Evolutionary conservation across 2,888 invertebrate species (phyloP).

Genomic region (Noctua comes): DNA sequence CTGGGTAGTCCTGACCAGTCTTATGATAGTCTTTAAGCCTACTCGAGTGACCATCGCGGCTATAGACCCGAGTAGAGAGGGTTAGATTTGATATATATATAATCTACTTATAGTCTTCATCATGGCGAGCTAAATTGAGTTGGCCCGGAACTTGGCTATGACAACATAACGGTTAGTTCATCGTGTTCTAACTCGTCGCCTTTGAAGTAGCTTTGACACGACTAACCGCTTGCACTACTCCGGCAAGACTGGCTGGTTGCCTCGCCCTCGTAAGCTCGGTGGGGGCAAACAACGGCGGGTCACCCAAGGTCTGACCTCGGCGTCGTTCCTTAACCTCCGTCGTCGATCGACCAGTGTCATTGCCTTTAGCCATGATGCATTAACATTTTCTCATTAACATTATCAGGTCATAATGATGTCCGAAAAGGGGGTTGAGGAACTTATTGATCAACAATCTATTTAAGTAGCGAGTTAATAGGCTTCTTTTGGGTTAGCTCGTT

Average conservation of each 20-base stretch:
- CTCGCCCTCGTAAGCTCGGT: background rate
- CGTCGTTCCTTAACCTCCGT: constrained; percentile 46
- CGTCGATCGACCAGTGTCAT: constrained; percentile 36
- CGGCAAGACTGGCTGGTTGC: constrained; percentile 1
- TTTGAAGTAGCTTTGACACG: no score
- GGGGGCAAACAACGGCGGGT: constrained; percentile 14
- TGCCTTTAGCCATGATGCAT: constrained; percentile 11
- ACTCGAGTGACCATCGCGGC: background rate
- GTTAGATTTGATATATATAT: background rate
- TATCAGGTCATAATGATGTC: background rate
- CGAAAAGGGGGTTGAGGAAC: background rate
- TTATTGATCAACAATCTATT: background rate
- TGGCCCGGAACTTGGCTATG: background rate
- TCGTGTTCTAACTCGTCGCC: background rate
- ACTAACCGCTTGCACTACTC: background rate
- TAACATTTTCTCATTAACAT: constrained; percentile 3
- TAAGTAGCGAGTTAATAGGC: background rate
- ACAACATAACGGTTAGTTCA: background rate
- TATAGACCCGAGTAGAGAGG: background rate
- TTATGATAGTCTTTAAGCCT: background rate
- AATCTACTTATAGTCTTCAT: background rate
- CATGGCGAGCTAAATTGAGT: background rate
- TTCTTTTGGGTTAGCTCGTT: background rate
- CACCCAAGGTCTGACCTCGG: constrained; percentile 26
- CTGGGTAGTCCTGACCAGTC: background rate